Conservation (phyloP, 2,888 invertebrate species). For the Leptinotarsa rubiginosa region DNA sequence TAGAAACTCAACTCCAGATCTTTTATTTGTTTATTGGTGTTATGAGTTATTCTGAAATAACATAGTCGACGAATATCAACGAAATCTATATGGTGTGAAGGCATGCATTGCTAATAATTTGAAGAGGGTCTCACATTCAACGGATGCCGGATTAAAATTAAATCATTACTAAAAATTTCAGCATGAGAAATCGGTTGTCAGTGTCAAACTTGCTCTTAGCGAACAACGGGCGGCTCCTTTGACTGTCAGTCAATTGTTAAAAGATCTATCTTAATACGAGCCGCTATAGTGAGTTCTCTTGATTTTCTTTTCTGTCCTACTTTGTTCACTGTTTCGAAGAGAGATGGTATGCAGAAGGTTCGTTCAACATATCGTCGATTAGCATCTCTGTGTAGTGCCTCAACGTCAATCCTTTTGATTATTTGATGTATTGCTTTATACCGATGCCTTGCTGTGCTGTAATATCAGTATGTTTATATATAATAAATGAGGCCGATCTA, state of each 20-base stretch:
- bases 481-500: slow-evolving; percentile 15
- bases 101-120: slow-evolving; percentile 54
- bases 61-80: background rate
- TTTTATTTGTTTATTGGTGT: background rate
- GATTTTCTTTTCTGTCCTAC: slow-evolving; percentile 14
- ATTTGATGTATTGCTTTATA: slow-evolving; percentile 54
- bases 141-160: slow-evolving; percentile 57
- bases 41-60: slow-evolving; percentile 11
- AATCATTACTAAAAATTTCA: slow-evolving; percentile 58
- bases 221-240: slow-evolving; percentile 59
- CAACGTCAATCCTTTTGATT: slow-evolving; percentile 55
- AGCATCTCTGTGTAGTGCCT: slow-evolving; percentile 54
- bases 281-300: slow-evolving; percentile 43
- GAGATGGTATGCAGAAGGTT: slow-evolving; percentile 20
- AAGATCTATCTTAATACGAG: slow-evolving; percentile 61
- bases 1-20: background rate
- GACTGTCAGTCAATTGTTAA: slow-evolving; percentile 61
- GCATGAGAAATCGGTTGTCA: slow-evolving; percentile 57
- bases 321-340: slow-evolving; percentile 8
- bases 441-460: slow-evolving; percentile 44
- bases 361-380: slow-evolving; percentile 44
- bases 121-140: slow-evolving; percentile 52
- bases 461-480: slow-evolving; percentile 39
- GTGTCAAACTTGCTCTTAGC: slow-evolving; percentile 55
- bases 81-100: slow-evolving; percentile 40